Percentiles rank a stretch among this genome's conserved stretches.
phyloP scores from a whole-genome alignment of 2,797 vertebrate genomes.

The Melanogrammus aeglefinus region DNA sequence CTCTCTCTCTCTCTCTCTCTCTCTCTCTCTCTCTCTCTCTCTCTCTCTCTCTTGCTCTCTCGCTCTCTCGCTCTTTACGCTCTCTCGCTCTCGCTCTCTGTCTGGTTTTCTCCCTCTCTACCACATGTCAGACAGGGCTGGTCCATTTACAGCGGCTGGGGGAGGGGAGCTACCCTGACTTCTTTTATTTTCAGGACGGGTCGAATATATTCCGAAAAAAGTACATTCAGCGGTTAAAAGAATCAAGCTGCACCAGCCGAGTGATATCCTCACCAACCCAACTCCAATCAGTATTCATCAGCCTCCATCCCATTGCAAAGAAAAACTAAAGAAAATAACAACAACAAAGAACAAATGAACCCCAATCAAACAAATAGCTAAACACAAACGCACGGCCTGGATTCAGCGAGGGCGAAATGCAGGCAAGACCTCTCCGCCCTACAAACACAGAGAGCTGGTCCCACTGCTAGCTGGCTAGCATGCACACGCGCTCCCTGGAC shows the following conservation, averaged over 20 bases:
- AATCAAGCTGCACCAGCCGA: neutral
- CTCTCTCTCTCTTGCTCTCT: conserved; percentile 3
- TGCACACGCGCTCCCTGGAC: conserved; percentile 58
- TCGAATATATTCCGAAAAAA: neutral
- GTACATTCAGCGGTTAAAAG: neutral
- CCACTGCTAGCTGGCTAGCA: conserved; percentile 3
- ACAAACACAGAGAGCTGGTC: neutral
- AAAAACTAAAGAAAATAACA: neutral
- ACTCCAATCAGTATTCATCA: neutral
- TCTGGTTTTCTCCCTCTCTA: neutral
- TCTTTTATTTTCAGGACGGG: neutral
- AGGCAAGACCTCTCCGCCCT: neutral
- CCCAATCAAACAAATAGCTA: neutral
- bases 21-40: neutral
- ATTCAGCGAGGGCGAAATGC: neutral
- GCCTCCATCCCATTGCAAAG: neutral
- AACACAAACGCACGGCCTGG: neutral
- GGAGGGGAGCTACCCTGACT: neutral
- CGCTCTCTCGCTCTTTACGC: neutral
- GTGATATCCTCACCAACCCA: neutral
- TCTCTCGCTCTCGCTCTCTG: too few species aligned
- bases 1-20: conserved; percentile 2
- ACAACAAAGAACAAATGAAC: neutral
- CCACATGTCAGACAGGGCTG: neutral
- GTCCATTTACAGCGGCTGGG: neutral